Evolutionary conservation across 2,888 invertebrate genomes (phyloP), one percentile per base, ranked within the genome.

Genomic region (Loripinus fragilis): DNA sequence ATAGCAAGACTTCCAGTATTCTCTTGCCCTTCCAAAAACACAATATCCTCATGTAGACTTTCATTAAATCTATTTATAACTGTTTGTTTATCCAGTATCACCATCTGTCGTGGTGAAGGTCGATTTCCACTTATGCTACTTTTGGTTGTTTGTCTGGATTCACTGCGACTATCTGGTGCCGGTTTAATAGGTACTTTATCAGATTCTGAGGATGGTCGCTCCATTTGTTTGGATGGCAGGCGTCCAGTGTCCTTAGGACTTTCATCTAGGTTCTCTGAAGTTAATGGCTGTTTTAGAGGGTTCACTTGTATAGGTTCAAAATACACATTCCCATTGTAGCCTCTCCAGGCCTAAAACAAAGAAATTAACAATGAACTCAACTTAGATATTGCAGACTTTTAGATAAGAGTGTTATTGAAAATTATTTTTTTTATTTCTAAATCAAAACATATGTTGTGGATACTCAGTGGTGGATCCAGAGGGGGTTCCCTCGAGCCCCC

Each of bases 261-360:
- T 3, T 64, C 25, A 20, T 71, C 71, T 2, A 70, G 60, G 28
- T 48, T 35, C 50, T 83, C 80, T n/a, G 69, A 60, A 42, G 76
- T 76, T 2, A 85, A 74, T 10, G 79, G 83, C 33, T 86, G 83
- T 41, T 83, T 80, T 7, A 87, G 72, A 12, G 78, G 85, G 30
- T 87, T 83, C 17, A 92, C 89, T 20, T 84, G 74, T 67, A 93
- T 91, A 28, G 93, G 93, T 71, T 92, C 90, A 85, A 93, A 93
- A 79, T 93, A 93, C 12, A 93, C 88, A 78, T 93, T 92, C 30
- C 93, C 93, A 85, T 91, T 85, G 85, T 92, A 93, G 48, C 93
- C 93, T 71, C 90, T 82, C 93, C 93, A 93, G 25, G 91, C 93
- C 93, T 93, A 86, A 25, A 88, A 86, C n/a, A 66, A 30, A 71